Evolutionary conservation across 2,113 vertebrate genomes (phyloP), one percentile per base, ranked within the genome.

Genomic region (Pipa parva): DNA sequence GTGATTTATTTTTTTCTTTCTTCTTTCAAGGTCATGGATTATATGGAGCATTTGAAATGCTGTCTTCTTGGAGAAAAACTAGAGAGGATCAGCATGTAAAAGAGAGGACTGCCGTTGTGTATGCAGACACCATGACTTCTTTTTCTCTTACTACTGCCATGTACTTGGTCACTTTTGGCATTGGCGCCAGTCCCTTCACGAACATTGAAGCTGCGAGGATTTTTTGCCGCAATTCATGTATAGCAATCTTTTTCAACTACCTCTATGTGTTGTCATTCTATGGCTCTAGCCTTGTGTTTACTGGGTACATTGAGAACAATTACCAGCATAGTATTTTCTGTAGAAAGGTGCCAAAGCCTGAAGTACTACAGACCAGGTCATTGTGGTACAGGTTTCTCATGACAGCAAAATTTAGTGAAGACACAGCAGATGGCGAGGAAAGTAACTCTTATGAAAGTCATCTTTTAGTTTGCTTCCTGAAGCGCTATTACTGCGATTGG

Each of bases 281-380:
- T 80, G 93, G 95, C 79, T 97, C 96, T 82, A 98, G 94, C 73
- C 89, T 99, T 79, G 97, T 98, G 79, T 95, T 98, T 83, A 96
- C 94, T 71, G 97, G 97, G 73, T 99, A 98, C 85, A 84, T 99
- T 78, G 97, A 99, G 89, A 98, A 94, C 65, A 96, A 94, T 72
- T 98, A 98, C 87, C 91, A 97, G 81, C 97, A 98, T 83, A 95
- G 94, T 85, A 91, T 97, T 84, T 97, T 97, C 87, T 99, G 96
- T 81, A 89, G 92, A 74, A 90, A 95, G 59, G 95, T 98, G 74
- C 95, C 97, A 79, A 95, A 93, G 79, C 95, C 92, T 7, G 94
- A 97, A 56, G 85, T 88, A 46, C 79, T 97, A 84, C 93, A 93
- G 85, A 91, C 95, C 65, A 96, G 95, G 76, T 95, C 97, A 8